Evolutionary conservation across 2,888 invertebrate genomes (phyloP).

Genomic region (Cerastis rubricosa): DNA sequence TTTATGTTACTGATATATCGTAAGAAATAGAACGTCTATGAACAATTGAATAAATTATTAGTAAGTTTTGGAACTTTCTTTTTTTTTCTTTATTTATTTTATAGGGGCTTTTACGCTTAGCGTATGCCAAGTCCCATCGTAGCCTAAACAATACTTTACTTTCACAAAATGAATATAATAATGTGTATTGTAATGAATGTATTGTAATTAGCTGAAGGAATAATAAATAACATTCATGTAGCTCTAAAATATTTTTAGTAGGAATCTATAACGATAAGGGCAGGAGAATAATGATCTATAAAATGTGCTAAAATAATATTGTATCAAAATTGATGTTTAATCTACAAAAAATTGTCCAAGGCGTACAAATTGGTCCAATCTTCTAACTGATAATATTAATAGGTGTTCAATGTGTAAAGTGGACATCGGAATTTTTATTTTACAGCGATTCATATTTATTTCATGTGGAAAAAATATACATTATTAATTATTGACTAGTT

Average conservation of each 20-base stretch:
- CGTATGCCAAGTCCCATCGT: too few relatives aligned
- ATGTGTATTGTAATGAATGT: too few relatives aligned
- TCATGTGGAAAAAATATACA: conserved; percentile 8
- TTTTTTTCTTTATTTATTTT: too few relatives aligned
- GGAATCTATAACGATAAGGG: not conserved
- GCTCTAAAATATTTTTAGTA: conserved; percentile 3
- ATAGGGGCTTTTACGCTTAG: too few relatives aligned
- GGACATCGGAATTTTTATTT: not conserved
- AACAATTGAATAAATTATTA: too few relatives aligned
- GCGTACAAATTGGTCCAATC: not conserved
- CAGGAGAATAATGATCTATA: not conserved
- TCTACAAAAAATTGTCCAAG: not conserved
- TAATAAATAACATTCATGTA: not conserved
- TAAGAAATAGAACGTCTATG: too few relatives aligned
- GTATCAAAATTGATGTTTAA: not conserved
- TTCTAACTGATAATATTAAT: too few relatives aligned
- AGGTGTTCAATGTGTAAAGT: too few relatives aligned
- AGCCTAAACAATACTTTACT: too few relatives aligned
- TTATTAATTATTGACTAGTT: conserved; percentile 38
- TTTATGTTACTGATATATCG: too few relatives aligned
- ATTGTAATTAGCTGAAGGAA: not conserved
- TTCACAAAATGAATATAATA: too few relatives aligned
- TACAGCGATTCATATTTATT: not conserved
- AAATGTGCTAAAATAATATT: not conserved
- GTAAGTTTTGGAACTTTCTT: too few relatives aligned